These are phyloP conservation scores for Flexamia atlantica DNA, from an alignment of 2,888 invertebrate species.

Conservation along the genomic window DNA sequence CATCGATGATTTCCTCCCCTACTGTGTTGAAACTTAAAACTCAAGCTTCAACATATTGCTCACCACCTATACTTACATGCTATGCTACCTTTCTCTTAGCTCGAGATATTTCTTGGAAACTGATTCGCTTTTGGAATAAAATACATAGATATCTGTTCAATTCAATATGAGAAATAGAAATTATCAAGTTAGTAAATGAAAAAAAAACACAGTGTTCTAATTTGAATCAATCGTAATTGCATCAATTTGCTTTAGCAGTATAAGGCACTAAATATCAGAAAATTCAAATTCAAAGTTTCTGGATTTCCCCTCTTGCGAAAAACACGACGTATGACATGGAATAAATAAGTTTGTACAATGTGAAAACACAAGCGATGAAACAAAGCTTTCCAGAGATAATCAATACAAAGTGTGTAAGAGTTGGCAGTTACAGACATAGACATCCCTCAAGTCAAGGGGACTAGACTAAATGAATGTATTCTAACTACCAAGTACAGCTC, in stretches of 20 bases:
- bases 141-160: no score
- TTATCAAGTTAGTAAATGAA: no score
- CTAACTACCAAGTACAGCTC: conserved; percentile 45
- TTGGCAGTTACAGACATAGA: conserved; percentile 21
- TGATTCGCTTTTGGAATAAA: no score
- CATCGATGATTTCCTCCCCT: no score
- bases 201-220: no score
- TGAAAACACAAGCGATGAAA: background rate
- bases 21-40: no score
- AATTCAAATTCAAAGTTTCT: background rate
- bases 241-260: background rate
- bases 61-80: no score
- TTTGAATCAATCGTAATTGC: no score
- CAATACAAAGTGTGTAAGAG: background rate
- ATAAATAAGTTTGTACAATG: conserved; percentile 21
- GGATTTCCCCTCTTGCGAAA: background rate
- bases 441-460: background rate
- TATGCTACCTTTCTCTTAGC: no score
- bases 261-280: conserved; percentile 31
- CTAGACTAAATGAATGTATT: conserved; percentile 15
- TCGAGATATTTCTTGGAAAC: no score
- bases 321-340: background rate
- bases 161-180: no score
- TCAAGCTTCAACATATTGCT: no score
- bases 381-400: background rate